These are phyloP conservation scores for Tragelaphus scriptus DNA, from an alignment of 2,113 vertebrate species.

Conservation along the genomic window DNA sequence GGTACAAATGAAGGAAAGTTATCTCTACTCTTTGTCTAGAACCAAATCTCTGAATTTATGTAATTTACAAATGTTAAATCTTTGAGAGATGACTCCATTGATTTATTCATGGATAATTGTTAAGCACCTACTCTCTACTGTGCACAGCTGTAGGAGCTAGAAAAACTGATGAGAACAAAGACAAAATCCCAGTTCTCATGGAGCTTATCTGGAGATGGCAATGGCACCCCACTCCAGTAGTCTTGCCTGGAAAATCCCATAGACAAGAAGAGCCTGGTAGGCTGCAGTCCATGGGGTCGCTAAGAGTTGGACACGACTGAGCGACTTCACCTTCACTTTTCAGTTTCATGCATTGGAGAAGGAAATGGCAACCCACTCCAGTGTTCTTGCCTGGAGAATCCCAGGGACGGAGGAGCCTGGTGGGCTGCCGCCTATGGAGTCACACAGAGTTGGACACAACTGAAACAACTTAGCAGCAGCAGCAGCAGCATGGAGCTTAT, in stretches of 20 bases:
- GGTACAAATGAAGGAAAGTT: neutral
- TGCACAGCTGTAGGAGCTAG: neutral
- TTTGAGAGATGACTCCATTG: neutral
- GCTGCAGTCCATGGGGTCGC: too few relatives aligned
- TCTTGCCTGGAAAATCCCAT: too few relatives aligned
- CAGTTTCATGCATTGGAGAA: too few relatives aligned
- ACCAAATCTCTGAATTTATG: neutral
- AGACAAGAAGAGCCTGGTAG: too few relatives aligned
- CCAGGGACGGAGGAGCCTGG: neutral
- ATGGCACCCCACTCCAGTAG: neutral
- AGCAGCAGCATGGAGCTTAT: neutral
- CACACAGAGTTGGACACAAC: neutral
- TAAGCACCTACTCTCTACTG: neutral
- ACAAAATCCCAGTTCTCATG: neutral
- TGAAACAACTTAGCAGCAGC: neutral
- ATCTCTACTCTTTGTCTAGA: neutral
- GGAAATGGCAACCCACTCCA: too few relatives aligned
- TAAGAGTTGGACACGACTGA: rapidly evolving
- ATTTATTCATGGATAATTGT: neutral
- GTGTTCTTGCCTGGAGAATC: too few relatives aligned
- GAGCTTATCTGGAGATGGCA: neutral
- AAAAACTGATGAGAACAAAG: neutral
- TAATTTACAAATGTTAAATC: neutral
- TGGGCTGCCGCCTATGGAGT: neutral
- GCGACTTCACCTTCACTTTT: too few relatives aligned